Conservation (phyloP, 92 coral and sea anemone species). For the Plumapathes pennacea region DNA sequence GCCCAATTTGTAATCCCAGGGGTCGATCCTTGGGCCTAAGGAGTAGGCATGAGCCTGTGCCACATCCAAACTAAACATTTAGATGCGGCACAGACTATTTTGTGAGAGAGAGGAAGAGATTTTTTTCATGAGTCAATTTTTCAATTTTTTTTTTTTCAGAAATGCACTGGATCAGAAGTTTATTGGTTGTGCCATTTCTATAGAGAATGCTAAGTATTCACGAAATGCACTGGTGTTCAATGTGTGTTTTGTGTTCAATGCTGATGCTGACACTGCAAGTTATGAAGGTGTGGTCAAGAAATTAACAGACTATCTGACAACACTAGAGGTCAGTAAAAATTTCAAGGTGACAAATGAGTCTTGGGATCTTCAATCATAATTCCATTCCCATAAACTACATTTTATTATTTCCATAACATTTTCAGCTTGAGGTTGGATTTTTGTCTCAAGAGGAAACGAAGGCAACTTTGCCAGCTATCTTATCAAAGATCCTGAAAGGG, state of each 20-base stretch:
- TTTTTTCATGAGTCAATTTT: too few species aligned
- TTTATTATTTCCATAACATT: background rate
- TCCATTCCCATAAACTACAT: background rate
- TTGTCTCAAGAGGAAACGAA: constrained; percentile 90
- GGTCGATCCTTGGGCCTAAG: too few species aligned
- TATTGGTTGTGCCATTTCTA: constrained; percentile 94
- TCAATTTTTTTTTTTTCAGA: too few species aligned
- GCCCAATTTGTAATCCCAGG: too few species aligned
- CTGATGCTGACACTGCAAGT: constrained; percentile 71
- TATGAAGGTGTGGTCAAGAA: constrained; percentile 92
- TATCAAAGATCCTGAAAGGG: constrained; percentile 54
- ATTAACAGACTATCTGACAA: constrained; percentile 85
- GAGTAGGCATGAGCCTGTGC: too few species aligned
- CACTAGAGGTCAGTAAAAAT: constrained; percentile 77
- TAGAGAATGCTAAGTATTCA: constrained; percentile 93
- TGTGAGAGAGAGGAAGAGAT: too few species aligned
- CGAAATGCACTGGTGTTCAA: constrained; percentile 95
- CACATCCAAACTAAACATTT: too few species aligned
- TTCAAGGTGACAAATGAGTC: background rate
- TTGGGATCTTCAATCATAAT: background rate
- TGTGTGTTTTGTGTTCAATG: constrained; percentile 89
- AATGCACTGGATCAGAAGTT: constrained; percentile 91
- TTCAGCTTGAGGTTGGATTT: constrained; percentile 88
- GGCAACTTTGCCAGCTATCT: constrained; percentile 64
- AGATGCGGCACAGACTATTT: too few species aligned